Percentiles rank a stretch among this genome's conserved stretches.
Conservation (phyloP, 1,140 invertebrate species). For the Eurosta solidaginis region DNA sequence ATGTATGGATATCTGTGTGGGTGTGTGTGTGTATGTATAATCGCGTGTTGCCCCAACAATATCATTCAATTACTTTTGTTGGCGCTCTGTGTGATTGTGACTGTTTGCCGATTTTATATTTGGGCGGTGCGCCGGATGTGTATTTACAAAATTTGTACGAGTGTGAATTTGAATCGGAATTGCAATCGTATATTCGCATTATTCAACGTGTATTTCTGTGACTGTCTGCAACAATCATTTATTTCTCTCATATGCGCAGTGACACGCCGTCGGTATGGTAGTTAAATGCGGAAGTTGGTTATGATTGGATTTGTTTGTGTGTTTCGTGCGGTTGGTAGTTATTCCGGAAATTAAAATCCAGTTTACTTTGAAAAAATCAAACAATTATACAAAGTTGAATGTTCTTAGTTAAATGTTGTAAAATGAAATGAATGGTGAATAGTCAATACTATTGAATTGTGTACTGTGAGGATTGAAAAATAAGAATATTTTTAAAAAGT, state of each 20-base stretch:
- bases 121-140: not conserved
- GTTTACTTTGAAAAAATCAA: not conserved
- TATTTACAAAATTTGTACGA: not conserved
- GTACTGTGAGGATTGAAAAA: not conserved
- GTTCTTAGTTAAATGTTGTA: not conserved
- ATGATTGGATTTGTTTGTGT: not conserved
- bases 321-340: not conserved
- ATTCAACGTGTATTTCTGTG: conserved; percentile 18
- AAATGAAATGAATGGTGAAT: not conserved
- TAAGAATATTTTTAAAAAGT: not conserved
- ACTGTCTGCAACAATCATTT: conserved; percentile 11
- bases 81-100: not conserved
- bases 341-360: not conserved
- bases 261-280: conserved; percentile 36
- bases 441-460: too few relatives aligned
- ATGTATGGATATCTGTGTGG: not conserved
- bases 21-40: not conserved
- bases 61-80: not conserved
- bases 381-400: not conserved
- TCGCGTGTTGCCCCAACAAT: not conserved
- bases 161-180: not conserved
- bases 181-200: conserved; percentile 22
- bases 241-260: conserved; percentile 35
- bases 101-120: conserved; percentile 25
- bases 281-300: conserved; percentile 10